Conservation (phyloP, 2,888 invertebrate species). For the Plemyria rubiginata region DNA sequence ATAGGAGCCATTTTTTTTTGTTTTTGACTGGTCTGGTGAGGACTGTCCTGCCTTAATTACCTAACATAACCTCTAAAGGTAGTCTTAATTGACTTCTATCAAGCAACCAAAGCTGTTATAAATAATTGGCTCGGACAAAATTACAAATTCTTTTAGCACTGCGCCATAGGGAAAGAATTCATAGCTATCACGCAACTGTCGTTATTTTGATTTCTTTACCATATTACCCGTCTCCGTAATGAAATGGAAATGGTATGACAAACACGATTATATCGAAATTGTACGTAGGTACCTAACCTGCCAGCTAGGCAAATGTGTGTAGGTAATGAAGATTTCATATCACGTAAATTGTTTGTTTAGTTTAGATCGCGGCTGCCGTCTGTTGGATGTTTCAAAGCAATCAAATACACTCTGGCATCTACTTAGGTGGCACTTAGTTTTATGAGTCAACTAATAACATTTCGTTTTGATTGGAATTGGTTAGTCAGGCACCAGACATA, state of each 20-base stretch:
- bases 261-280: slow-evolving; percentile 68
- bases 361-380: slow-evolving; percentile 32
- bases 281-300: slow-evolving; percentile 43
- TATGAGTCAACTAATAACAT: slow-evolving; percentile 35
- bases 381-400: slow-evolving; percentile 42
- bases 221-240: slow-evolving; percentile 58
- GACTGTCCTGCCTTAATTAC: no score
- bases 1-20: no score
- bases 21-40: no score
- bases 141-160: slow-evolving; percentile 64
- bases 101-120: slow-evolving; percentile 13
- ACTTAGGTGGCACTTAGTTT: slow-evolving; percentile 29
- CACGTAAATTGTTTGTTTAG: slow-evolving; percentile 41
- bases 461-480: slow-evolving; percentile 20
- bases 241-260: slow-evolving; percentile 68
- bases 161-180: slow-evolving; percentile 51
- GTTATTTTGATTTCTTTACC: slow-evolving; percentile 78
- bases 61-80: neutral
- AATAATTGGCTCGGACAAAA: slow-evolving; percentile 53
- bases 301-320: slow-evolving; percentile 30
- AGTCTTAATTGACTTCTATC: neutral
- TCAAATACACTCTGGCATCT: slow-evolving; percentile 42
- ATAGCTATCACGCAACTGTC: slow-evolving; percentile 69
- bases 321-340: slow-evolving; percentile 42
- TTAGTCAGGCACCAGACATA: slow-evolving; percentile 17